phyloP scores from a whole-genome alignment of 2,888 invertebrate genomes.

The Ophion costatus region DNA sequence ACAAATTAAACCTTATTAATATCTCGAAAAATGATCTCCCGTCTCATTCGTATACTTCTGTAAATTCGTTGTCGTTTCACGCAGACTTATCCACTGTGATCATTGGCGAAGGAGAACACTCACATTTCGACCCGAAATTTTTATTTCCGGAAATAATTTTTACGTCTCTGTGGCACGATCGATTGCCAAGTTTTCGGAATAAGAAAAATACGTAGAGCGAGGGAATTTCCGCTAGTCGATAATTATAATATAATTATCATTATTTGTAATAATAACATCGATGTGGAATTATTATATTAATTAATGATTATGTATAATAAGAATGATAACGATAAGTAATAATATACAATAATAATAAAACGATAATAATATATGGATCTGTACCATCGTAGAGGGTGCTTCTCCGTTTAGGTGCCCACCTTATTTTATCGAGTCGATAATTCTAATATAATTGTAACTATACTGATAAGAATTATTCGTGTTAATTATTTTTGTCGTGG shows the following conservation, averaged over 20 bases:
- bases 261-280: neutral
- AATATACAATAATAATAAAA: too few species aligned
- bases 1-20: neutral
- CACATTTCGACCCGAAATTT: neutral
- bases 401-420: too few species aligned
- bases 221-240: neutral
- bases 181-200: neutral
- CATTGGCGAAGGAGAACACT: neutral
- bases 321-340: too few species aligned
- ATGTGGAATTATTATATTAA: too few species aligned
- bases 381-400: too few species aligned
- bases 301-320: too few species aligned
- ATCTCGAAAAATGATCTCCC: neutral
- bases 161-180: neutral
- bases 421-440: too few species aligned
- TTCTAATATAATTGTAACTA: too few species aligned
- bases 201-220: neutral
- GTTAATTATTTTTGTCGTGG: too few species aligned
- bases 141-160: neutral
- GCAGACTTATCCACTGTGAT: neutral
- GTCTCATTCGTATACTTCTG: neutral
- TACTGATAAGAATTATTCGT: too few species aligned
- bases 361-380: too few species aligned
- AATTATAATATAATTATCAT: neutral
- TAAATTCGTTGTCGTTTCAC: neutral